Conservation (phyloP, 1,140 invertebrate species). For the Trichonephila clavata region DNA sequence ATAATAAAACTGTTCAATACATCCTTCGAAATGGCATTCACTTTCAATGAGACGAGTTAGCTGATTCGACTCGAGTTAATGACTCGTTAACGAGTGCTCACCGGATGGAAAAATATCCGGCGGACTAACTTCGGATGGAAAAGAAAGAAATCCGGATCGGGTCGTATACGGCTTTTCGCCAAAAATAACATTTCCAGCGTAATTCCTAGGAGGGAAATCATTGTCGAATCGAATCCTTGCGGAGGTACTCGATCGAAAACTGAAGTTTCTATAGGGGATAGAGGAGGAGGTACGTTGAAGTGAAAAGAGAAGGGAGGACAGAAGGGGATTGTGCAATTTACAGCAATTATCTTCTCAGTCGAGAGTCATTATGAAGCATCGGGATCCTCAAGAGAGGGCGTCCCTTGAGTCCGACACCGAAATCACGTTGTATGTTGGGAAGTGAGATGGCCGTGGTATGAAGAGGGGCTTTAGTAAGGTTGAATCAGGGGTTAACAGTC, state of each 20-base stretch:
- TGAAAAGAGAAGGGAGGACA: background rate
- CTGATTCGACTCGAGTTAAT: conserved; percentile 35
- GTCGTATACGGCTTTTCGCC: background rate
- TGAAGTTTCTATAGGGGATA: background rate
- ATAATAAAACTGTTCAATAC: conserved; percentile 35
- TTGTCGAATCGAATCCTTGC: background rate
- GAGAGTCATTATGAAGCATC: conserved; percentile 56
- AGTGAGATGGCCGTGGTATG: background rate
- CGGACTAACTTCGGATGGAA: conserved; percentile 27
- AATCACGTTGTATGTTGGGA: background rate
- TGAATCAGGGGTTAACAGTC: background rate
- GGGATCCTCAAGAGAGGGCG: background rate
- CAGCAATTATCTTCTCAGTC: conserved; percentile 57
- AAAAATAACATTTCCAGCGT: conserved; percentile 15
- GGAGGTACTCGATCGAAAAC: conserved; percentile 3
- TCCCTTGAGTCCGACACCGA: background rate
- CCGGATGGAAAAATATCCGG: conserved; percentile 30
- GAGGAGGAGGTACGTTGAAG: background rate
- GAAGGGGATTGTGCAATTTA: conserved; percentile 35
- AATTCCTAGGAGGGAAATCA: conserved; percentile 31
- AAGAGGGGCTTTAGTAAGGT: background rate
- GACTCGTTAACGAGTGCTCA: conserved; percentile 36
- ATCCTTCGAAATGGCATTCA: conserved; percentile 24
- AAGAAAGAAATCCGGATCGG: conserved; percentile 24
- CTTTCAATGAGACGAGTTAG: background rate